Evolutionary conservation across 2,797 vertebrate genomes (phyloP).

Genomic region (Falco biarmicus): DNA sequence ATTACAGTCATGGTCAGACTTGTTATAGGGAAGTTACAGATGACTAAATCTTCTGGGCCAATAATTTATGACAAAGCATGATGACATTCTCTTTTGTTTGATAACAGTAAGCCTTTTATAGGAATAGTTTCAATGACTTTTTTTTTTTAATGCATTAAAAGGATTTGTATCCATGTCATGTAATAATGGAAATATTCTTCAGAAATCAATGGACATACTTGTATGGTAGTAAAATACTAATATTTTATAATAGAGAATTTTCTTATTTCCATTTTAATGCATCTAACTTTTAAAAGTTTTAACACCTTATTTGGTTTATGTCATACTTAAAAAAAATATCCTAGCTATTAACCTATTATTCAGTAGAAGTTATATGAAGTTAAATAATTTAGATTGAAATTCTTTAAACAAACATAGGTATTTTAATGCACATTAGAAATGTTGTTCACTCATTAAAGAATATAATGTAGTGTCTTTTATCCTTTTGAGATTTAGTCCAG

Average conservation of each 20-base stretch:
- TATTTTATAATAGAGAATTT: not conserved
- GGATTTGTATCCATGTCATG: slow-evolving; percentile 55
- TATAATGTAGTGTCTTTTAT: not conserved
- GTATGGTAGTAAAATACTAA: not conserved
- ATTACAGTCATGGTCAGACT: slow-evolving; percentile 65
- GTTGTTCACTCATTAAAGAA: not conserved
- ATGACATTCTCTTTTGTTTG: slow-evolving; percentile 56
- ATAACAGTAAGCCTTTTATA: slow-evolving; percentile 64
- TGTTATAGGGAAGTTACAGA: slow-evolving; percentile 66
- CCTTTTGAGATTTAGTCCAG: not conserved
- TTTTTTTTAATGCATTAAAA: slow-evolving; percentile 13
- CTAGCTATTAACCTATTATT: not conserved
- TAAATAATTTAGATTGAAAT: not conserved
- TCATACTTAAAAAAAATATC: not conserved
- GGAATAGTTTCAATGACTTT: slow-evolving; percentile 50
- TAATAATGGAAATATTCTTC: slow-evolving; percentile 18
- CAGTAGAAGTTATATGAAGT: not conserved
- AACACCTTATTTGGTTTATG: not conserved
- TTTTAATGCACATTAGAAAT: not conserved
- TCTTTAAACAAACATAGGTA: not conserved
- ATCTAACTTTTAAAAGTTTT: not conserved
- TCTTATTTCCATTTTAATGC: not conserved
- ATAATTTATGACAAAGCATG: slow-evolving; percentile 70
- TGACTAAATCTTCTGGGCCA: slow-evolving; percentile 69
- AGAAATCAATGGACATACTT: not conserved